Percentiles rank a stretch among this genome's conserved stretches.
Conservation (phyloP, 2,888 invertebrate species). For the Lamellibrachia columna region DNA sequence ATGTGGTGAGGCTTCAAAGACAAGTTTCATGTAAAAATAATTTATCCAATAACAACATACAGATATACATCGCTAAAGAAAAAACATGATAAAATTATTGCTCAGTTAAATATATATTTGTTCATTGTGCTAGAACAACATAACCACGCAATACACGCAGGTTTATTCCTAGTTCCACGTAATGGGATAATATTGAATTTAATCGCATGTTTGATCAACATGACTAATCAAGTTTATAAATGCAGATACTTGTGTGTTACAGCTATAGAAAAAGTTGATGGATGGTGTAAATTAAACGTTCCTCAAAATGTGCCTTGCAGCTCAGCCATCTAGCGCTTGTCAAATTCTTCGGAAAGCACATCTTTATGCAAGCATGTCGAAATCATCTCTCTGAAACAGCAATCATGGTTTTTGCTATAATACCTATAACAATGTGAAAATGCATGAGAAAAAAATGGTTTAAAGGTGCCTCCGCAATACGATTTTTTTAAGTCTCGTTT, state of each 20-base stretch:
- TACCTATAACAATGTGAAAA: no score
- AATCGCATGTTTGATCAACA: no score
- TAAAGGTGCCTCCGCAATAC: no score
- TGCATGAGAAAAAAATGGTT: no score
- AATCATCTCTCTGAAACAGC: slow-evolving; percentile 41
- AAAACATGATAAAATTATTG: not conserved
- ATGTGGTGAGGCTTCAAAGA: not conserved
- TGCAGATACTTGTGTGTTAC: not conserved
- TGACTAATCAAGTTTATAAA: not conserved
- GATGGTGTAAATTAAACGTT: not conserved
- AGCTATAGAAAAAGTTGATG: not conserved
- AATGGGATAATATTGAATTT: not conserved
- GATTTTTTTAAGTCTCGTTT: no score
- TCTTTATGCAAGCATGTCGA: slow-evolving; percentile 32
- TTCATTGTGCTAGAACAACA: not conserved
- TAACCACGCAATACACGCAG: not conserved
- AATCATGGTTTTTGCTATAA: not conserved
- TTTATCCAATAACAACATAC: not conserved
- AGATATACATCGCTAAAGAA: not conserved
- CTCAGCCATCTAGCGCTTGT: not conserved
- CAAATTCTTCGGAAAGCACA: not conserved
- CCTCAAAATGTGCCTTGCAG: not conserved
- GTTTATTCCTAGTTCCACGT: not conserved
- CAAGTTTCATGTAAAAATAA: not conserved
- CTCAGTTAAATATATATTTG: not conserved